Evolutionary conservation across 2,113 vertebrate species (phyloP).

Genomic region (Coptodon rendalli): DNA sequence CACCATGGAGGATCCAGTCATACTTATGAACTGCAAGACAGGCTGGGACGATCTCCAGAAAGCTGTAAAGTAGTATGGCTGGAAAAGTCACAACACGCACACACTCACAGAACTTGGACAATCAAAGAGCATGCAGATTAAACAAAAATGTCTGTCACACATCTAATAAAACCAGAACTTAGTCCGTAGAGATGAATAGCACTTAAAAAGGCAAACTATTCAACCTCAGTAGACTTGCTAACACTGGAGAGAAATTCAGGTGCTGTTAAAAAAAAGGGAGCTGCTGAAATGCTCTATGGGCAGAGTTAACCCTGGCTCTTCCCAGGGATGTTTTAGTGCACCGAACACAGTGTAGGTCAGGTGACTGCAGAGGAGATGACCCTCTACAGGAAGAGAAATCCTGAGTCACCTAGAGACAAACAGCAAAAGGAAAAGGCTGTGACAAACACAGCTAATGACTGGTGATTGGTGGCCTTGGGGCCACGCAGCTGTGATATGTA

Average conservation of each 20-base stretch:
- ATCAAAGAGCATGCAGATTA: conserved; percentile 8
- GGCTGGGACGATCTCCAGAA: conserved; percentile 40
- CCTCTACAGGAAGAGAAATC: conserved; percentile 37
- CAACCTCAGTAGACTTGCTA: not conserved
- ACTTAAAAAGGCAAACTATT: conserved; percentile 18
- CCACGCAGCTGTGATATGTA: conserved; percentile 31
- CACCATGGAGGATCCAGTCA: conserved; percentile 54
- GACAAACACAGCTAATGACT: conserved; percentile 13
- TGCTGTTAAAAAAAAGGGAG: not conserved
- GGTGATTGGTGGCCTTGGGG: conserved; percentile 6
- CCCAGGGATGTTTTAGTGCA: conserved; percentile 25
- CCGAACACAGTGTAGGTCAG: conserved; percentile 57
- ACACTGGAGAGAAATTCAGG: not conserved
- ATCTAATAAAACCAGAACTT: not conserved
- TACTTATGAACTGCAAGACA: conserved; percentile 27
- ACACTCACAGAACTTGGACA: not conserved
- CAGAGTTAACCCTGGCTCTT: not conserved
- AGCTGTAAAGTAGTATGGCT: conserved; percentile 52
- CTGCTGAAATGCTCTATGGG: not conserved
- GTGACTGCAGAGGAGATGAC: conserved; percentile 43
- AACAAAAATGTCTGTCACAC: not conserved
- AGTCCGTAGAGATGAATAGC: not conserved
- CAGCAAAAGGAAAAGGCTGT: not conserved
- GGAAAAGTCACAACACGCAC: conserved; percentile 34
- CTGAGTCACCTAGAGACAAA: conserved; percentile 48